These are phyloP conservation scores for Palythoa grandiflora DNA, from an alignment of 92 coral and sea anemone species.

Conservation along the genomic window DNA sequence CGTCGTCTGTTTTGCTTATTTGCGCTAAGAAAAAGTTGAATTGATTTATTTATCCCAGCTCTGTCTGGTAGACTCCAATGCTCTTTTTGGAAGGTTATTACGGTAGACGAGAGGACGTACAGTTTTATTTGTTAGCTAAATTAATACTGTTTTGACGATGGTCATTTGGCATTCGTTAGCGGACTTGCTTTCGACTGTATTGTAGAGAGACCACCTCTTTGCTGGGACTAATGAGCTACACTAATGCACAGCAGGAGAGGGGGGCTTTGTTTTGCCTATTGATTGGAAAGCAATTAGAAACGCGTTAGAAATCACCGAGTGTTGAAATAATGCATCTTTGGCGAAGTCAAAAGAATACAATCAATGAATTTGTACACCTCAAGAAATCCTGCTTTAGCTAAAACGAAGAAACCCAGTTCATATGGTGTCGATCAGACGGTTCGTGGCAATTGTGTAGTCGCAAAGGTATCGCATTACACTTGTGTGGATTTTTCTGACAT, in stretches of 20 bases:
- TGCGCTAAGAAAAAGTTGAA: slow-evolving; percentile 9
- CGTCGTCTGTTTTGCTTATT: background rate
- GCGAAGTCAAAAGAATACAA: slow-evolving; percentile 20
- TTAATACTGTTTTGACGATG: slow-evolving; percentile 31
- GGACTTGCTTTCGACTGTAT: slow-evolving; percentile 12
- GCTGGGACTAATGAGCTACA: slow-evolving; percentile 21
- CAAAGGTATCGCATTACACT: background rate
- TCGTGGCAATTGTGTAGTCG: background rate
- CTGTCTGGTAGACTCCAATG: background rate
- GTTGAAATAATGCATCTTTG: slow-evolving; percentile 40
- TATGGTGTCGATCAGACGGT: background rate
- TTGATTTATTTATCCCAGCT: background rate
- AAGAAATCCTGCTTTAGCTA: background rate
- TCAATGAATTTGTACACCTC: background rate
- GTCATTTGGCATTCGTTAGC: slow-evolving; percentile 29
- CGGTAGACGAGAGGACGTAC: background rate
- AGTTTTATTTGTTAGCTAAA: slow-evolving; percentile 19
- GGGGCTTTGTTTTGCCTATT: slow-evolving; percentile 19
- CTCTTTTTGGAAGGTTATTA: background rate
- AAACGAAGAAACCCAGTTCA: background rate
- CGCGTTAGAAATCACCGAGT: slow-evolving; percentile 32
- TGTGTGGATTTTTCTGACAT: background rate
- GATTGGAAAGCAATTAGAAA: slow-evolving; percentile 41
- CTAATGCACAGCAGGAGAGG: slow-evolving; percentile 3
- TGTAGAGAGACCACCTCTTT: background rate